Percentiles rank a stretch among this genome's conserved stretches.
phyloP scores from a whole-genome alignment of 2,113 vertebrate genomes.

The Proterorhinus semilunaris region DNA sequence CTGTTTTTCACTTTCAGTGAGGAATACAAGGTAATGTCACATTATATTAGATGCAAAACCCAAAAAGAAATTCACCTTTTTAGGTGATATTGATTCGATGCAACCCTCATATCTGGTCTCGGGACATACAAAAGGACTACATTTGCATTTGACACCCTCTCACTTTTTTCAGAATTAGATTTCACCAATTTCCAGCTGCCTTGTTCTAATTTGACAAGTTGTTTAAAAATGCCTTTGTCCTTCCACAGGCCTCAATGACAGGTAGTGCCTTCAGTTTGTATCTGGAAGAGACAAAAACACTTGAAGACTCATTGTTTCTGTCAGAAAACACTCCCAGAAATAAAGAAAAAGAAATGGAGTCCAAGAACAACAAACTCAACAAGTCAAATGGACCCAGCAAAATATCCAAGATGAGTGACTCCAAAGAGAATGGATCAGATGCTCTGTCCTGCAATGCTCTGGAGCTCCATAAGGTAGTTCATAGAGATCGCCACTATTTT shows the following conservation, averaged over 20 bases:
- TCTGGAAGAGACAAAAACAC: slow-evolving; percentile 80
- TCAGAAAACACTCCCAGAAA: slow-evolving; percentile 71
- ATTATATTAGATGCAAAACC: no score
- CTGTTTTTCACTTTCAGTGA: neutral
- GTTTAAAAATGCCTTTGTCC: neutral
- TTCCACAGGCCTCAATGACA: slow-evolving; percentile 89
- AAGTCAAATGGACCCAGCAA: slow-evolving; percentile 71
- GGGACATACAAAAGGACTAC: neutral
- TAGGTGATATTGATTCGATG: neutral
- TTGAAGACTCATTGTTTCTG: slow-evolving; percentile 74
- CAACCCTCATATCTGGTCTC: neutral
- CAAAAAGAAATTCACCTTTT: no score
- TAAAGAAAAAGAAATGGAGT: slow-evolving; percentile 61
- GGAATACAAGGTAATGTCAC: no score
- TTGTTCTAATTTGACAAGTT: neutral
- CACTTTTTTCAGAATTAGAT: neutral
- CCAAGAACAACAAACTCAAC: slow-evolving; percentile 56
- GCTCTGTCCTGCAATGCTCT: slow-evolving; percentile 74
- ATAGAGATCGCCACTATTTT: no score
- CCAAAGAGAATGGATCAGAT: slow-evolving; percentile 76
- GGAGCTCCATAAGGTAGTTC: slow-evolving; percentile 89
- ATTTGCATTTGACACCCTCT: neutral
- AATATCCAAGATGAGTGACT: slow-evolving; percentile 34
- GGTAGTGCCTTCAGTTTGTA: slow-evolving; percentile 84
- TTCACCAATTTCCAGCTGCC: no score